phyloP scores from a whole-genome alignment of 2,888 invertebrate genomes.

The Calameuta pallipes region DNA sequence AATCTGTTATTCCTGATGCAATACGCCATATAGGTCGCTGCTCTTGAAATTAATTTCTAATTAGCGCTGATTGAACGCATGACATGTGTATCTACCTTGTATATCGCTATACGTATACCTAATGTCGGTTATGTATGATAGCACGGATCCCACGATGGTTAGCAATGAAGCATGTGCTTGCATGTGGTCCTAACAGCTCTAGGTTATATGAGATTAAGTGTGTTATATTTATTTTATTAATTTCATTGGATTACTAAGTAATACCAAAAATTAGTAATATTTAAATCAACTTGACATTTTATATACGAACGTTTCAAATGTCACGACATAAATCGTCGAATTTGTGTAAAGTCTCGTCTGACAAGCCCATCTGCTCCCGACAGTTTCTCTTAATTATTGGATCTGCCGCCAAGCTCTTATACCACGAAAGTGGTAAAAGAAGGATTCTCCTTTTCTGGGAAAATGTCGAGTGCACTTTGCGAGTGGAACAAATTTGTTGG shows the following conservation, averaged over 20 bases:
- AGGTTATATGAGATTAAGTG: neutral
- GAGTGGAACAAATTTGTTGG: neutral
- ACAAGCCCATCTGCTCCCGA: neutral
- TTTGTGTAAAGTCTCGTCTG: neutral
- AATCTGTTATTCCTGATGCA: neutral
- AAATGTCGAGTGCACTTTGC: neutral
- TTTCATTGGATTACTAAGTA: neutral
- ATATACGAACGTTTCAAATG: neutral
- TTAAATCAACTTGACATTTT: neutral
- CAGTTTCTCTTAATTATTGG: neutral
- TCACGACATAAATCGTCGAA: neutral
- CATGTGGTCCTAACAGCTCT: neutral
- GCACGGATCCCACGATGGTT: neutral
- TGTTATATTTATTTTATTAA: neutral
- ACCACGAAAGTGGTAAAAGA: neutral
- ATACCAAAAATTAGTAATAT: neutral
- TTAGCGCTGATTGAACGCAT: conserved; percentile 11
- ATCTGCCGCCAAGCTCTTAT: neutral
- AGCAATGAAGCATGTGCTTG: neutral
- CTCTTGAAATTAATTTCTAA: conserved; percentile 13
- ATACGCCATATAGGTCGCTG: neutral
- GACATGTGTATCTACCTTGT: conserved; percentile 1
- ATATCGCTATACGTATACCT: neutral
- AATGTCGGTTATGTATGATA: neutral
- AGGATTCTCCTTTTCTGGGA: neutral